A percentile compares a stretch with the other conserved stretches of the same genome.
Conservation (phyloP, 2,797 vertebrate genomes). For the Macropus fuliginosus region DNA sequence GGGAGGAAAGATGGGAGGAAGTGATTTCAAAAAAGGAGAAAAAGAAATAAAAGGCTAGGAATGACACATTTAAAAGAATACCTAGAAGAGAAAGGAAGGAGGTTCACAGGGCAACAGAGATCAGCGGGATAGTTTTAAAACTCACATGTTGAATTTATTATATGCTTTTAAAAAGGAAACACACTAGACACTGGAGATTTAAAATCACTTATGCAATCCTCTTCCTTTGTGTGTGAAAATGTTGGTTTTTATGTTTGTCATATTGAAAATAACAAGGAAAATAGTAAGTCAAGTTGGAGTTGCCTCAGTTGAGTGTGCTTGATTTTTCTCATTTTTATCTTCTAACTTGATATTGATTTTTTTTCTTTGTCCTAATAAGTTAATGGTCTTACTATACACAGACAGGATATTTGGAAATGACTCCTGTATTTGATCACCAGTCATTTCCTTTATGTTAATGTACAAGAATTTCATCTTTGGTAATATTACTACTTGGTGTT, state of each 20-base stretch:
- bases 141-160: background rate
- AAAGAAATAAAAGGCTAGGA: background rate
- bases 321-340: background rate
- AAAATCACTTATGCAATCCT: background rate
- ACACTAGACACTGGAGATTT: background rate
- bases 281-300: background rate
- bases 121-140: background rate
- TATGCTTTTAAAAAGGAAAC: background rate
- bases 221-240: background rate
- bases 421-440: background rate
- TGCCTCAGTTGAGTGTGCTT: background rate
- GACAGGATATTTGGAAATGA: background rate
- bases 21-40: background rate
- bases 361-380: background rate
- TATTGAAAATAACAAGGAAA: background rate
- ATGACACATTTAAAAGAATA: background rate
- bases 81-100: background rate
- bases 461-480: background rate
- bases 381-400: background rate
- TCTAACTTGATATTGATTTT: background rate
- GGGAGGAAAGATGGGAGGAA: background rate
- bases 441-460: background rate
- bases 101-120: background rate
- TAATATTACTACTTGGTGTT: background rate
- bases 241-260: background rate